Evolutionary conservation across 2,113 vertebrate species (phyloP).

Genomic region (Cryptoleucopteryx plumbea): DNA sequence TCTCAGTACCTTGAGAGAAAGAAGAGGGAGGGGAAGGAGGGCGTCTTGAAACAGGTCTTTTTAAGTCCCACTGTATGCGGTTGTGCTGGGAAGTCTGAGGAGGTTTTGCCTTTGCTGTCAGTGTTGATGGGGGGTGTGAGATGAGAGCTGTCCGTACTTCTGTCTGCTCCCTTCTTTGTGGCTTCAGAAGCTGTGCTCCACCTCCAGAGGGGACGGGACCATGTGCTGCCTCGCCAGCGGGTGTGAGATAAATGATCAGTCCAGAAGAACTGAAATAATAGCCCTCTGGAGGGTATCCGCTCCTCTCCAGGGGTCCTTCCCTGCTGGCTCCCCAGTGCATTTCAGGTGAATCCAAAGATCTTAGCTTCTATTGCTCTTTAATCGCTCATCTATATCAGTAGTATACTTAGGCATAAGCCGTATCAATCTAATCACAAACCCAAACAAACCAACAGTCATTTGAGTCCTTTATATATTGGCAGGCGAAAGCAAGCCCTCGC

Average conservation of each 20-base stretch:
- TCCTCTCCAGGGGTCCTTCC: neutral
- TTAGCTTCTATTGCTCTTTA: neutral
- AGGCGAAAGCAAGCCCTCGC: neutral
- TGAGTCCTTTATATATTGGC: neutral
- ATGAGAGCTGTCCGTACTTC: neutral
- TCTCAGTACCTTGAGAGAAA: fast-evolving
- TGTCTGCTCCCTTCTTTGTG: neutral
- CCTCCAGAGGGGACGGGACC: neutral
- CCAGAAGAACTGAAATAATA: neutral
- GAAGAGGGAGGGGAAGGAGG: neutral
- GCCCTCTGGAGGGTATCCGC: neutral
- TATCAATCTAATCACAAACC: neutral
- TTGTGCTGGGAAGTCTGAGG: neutral
- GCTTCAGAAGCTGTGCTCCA: neutral
- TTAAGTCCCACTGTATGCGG: fast-evolving
- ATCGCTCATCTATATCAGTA: neutral
- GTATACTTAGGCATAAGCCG: neutral
- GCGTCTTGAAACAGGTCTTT: neutral
- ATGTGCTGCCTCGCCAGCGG: fast-evolving
- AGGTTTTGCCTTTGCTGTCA: neutral
- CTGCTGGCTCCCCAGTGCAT: neutral
- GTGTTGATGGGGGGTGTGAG: neutral
- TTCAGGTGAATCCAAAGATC: neutral
- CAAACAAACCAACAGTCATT: neutral
- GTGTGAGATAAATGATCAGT: neutral